Evolutionary conservation across 2,888 invertebrate genomes (phyloP).

Genomic region (Drosophila anceps): DNA sequence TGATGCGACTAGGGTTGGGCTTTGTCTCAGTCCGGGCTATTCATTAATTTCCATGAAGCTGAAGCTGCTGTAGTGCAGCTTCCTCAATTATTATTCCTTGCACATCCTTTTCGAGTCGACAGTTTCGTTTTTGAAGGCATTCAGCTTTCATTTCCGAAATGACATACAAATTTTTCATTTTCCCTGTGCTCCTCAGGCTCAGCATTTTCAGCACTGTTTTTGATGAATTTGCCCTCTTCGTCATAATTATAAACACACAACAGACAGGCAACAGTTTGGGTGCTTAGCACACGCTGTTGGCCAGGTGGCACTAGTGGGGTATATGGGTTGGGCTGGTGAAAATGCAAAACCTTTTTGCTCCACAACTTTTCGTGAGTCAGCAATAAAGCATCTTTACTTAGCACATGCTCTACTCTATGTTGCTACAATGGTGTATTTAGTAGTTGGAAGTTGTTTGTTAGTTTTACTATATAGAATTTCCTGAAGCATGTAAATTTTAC

Average conservation of each 20-base stretch:
- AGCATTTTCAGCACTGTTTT: slow-evolving; percentile 19
- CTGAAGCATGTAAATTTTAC: background rate
- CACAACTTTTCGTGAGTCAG: background rate
- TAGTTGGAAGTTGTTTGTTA: background rate
- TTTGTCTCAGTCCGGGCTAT: slow-evolving; percentile 16
- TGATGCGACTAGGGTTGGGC: slow-evolving; percentile 11
- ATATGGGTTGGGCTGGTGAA: background rate
- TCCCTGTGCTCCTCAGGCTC: slow-evolving; percentile 40
- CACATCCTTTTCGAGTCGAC: slow-evolving; percentile 38
- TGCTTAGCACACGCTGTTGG: slow-evolving; percentile 10
- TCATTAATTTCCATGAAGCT: slow-evolving; percentile 59
- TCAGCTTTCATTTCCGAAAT: slow-evolving; percentile 59
- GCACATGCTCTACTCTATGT: background rate
- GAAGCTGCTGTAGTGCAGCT: slow-evolving; percentile 21
- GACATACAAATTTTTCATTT: slow-evolving; percentile 62
- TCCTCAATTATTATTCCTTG: slow-evolving; percentile 15
- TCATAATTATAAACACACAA: slow-evolving; percentile 67
- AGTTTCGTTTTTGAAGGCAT: slow-evolving; percentile 36
- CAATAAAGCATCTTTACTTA: background rate
- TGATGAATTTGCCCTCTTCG: slow-evolving; percentile 54
- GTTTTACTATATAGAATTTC: background rate
- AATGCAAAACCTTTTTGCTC: background rate
- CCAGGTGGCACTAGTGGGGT: background rate
- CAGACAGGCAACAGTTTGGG: slow-evolving; percentile 15
- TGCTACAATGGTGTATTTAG: background rate